Percentiles rank a stretch among this genome's conserved stretches.
Evolutionary conservation across 2,113 vertebrate genomes (phyloP).

Genomic region (Tautogolabrus adspersus): DNA sequence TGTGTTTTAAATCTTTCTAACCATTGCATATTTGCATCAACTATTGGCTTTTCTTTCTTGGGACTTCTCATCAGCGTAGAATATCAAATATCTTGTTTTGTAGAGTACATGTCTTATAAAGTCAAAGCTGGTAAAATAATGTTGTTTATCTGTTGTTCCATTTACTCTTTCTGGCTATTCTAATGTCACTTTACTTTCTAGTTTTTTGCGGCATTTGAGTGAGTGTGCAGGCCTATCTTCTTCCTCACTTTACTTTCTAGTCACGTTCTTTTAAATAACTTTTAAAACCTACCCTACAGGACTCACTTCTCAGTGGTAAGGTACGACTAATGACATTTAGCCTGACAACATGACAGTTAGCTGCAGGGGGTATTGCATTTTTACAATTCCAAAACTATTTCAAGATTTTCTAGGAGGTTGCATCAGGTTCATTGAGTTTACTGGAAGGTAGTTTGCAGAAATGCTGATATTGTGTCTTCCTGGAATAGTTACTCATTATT

Average conservation of each 20-base stretch:
- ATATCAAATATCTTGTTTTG: too few relatives aligned
- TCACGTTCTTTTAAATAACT: neutral
- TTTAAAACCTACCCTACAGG: neutral
- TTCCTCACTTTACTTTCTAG: too few relatives aligned
- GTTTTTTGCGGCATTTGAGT: too few relatives aligned
- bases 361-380: neutral
- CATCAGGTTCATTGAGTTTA: neutral
- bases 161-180: neutral
- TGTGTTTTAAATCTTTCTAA: too few relatives aligned
- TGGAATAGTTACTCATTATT: neutral
- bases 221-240: too few relatives aligned
- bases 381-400: neutral
- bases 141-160: neutral
- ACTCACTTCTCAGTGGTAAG: neutral
- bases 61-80: too few relatives aligned
- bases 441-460: neutral
- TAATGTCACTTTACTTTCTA: neutral
- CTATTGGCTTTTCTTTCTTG: too few relatives aligned
- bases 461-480: neutral
- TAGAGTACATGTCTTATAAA: too few relatives aligned
- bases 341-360: neutral
- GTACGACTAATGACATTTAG: neutral
- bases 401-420: neutral
- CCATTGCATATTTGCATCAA: too few relatives aligned
- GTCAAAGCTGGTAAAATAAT: too few relatives aligned